Evolutionary conservation across 1,140 invertebrate species (phyloP).

Genomic region (Lordiphosa clarofinis): DNA sequence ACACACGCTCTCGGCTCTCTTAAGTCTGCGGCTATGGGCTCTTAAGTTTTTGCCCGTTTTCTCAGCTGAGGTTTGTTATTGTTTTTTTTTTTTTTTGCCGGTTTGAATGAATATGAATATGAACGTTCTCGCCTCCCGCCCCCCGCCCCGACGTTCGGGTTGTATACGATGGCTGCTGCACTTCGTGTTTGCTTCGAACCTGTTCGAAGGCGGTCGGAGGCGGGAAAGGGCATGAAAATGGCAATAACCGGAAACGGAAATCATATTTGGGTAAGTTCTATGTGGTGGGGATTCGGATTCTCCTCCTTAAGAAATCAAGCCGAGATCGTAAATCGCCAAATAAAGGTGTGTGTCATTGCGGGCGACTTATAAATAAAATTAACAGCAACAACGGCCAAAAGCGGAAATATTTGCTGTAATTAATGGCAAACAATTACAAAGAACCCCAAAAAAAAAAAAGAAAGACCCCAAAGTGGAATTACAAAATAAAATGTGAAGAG

Average conservation of each 20-base stretch:
- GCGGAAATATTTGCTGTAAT: conserved; percentile 77
- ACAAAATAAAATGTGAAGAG: conserved; percentile 73
- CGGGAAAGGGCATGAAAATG: not conserved
- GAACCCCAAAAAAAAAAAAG: conserved; percentile 4
- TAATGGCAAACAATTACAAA: conserved; percentile 77
- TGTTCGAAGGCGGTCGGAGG: conserved; percentile 31
- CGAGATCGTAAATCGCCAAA: conserved; percentile 60
- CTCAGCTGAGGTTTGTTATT: conserved; percentile 74
- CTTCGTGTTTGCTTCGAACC: conserved; percentile 66
- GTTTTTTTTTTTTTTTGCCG: conserved; percentile 68
- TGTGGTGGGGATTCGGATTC: conserved; percentile 20
- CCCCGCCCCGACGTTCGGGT: conserved; percentile 10
- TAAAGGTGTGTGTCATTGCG: conserved; percentile 65
- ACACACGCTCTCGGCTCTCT: conserved; percentile 15
- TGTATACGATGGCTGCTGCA: conserved; percentile 26
- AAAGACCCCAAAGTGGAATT: conserved; percentile 47
- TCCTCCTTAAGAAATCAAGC: conserved; percentile 15
- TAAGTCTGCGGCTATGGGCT: conserved; percentile 14
- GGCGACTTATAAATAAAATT: conserved; percentile 73
- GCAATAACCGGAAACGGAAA: conserved; percentile 56
- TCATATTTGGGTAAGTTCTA: conserved; percentile 59
- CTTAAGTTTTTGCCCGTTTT: conserved; percentile 54
- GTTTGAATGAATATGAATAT: conserved; percentile 66
- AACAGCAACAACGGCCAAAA: conserved; percentile 53
- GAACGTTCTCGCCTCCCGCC: conserved; percentile 9